These are phyloP conservation scores for Lithosia quadra DNA, from an alignment of 2,888 invertebrate genomes.

Conservation along the genomic window DNA sequence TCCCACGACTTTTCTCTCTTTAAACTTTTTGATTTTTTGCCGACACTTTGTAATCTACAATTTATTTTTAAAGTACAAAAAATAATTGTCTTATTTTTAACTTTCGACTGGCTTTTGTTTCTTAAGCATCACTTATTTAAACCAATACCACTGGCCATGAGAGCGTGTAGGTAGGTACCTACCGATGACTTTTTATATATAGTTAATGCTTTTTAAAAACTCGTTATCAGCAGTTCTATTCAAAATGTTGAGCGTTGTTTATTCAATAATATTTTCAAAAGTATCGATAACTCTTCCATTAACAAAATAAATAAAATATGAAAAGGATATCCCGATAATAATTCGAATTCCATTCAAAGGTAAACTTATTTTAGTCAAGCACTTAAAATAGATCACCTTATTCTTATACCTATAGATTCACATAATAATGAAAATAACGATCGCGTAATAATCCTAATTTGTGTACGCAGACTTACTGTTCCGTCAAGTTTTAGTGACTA, in stretches of 20 bases:
- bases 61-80: constrained; percentile 34
- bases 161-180: neutral
- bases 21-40: constrained; percentile 68
- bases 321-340: neutral
- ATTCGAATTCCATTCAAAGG: neutral
- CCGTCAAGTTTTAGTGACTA: too few species aligned
- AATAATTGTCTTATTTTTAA: constrained; percentile 54
- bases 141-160: constrained; percentile 33
- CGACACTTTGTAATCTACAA: constrained; percentile 25
- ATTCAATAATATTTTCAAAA: neutral
- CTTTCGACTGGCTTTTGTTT: constrained; percentile 35
- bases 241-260: too few species aligned
- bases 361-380: neutral
- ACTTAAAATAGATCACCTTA: too few species aligned
- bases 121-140: constrained; percentile 25
- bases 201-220: too few species aligned
- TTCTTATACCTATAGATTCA: too few species aligned
- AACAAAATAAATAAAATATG: constrained; percentile 15
- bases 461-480: too few species aligned
- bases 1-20: constrained; percentile 60
- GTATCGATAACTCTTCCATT: constrained; percentile 9
- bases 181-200: constrained; percentile 12
- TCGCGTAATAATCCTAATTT: neutral
- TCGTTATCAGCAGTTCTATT: too few species aligned
- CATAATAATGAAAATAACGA: neutral